These are phyloP conservation scores for Gyrodactylus bullatarudis DNA, from an alignment of 1,140 invertebrate species.

Conservation along the genomic window DNA sequence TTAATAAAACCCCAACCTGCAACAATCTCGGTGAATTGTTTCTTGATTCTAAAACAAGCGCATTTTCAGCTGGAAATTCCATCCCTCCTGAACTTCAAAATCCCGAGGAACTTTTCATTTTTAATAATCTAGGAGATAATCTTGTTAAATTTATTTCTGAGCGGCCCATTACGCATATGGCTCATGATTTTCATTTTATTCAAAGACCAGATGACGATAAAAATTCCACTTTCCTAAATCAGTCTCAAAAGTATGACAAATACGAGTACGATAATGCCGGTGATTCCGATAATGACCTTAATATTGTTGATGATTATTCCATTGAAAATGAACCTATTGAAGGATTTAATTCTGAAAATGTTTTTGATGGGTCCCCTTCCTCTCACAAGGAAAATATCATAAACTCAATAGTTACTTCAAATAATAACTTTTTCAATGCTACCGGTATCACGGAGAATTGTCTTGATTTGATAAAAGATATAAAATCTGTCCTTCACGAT, in stretches of 20 bases:
- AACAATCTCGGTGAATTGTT: background rate
- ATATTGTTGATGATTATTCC: background rate
- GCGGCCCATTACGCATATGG: background rate
- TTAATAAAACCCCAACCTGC: constrained; percentile 13
- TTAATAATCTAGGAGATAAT: background rate
- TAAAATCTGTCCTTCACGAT: background rate
- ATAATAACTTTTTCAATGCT: background rate
- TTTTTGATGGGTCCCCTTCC: background rate
- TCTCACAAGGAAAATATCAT: background rate
- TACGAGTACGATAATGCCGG: background rate
- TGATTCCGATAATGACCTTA: background rate
- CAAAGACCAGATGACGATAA: background rate
- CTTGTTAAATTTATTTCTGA: background rate
- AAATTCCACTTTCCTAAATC: background rate
- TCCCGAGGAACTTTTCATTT: background rate
- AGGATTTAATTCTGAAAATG: background rate
- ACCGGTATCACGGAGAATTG: background rate
- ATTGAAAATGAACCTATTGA: background rate
- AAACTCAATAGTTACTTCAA: background rate
- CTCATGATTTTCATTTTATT: background rate
- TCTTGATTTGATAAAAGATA: background rate
- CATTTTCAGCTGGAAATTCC: background rate
- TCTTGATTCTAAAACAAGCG: background rate
- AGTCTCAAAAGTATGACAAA: background rate
- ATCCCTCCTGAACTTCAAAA: background rate